Evolutionary conservation across 64 coral and sea anemone species (phyloP).

Genomic region (Dendronephthya gigantea): DNA sequence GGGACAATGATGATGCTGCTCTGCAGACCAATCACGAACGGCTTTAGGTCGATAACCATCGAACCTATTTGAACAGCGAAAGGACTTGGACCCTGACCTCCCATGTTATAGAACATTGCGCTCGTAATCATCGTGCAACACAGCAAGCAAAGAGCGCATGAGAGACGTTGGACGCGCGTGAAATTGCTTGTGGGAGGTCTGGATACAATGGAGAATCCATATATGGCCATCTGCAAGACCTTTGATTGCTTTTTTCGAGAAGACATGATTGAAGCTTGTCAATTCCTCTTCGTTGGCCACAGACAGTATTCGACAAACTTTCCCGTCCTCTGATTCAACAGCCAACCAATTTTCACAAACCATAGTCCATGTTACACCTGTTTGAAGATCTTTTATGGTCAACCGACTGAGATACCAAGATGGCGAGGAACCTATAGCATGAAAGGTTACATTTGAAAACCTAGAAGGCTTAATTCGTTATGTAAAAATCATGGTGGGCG

Average conservation of each 20-base stretch:
- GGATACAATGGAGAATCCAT: constrained; percentile 15
- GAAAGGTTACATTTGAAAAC: background rate
- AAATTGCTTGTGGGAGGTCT: constrained; percentile 9
- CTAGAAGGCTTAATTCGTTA: no score
- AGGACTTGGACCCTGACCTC: constrained; percentile 1
- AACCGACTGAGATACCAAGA: constrained; percentile 45
- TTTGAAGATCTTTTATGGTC: constrained; percentile 55
- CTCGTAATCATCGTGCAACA: constrained; percentile 69
- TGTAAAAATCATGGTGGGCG: no score
- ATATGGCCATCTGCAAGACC: background rate
- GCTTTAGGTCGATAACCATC: constrained; percentile 22
- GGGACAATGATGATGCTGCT: constrained; percentile 82
- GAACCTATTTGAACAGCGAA: constrained; percentile 35
- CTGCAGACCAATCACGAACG: constrained; percentile 35
- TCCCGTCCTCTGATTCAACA: background rate
- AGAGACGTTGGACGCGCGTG: no score
- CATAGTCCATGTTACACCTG: constrained; percentile 45
- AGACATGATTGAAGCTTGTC: constrained; percentile 65
- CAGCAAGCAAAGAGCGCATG: background rate
- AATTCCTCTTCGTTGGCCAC: constrained; percentile 56
- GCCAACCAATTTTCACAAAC: constrained; percentile 79
- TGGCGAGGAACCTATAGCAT: background rate
- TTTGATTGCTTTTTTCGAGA: constrained; percentile 60
- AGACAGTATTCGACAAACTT: constrained; percentile 62
- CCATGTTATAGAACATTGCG: constrained; percentile 29